A percentile compares a stretch with the other conserved stretches of the same genome.
phyloP scores from a whole-genome alignment of 2,797 vertebrate genomes.

The Dermochelys coriacea region DNA sequence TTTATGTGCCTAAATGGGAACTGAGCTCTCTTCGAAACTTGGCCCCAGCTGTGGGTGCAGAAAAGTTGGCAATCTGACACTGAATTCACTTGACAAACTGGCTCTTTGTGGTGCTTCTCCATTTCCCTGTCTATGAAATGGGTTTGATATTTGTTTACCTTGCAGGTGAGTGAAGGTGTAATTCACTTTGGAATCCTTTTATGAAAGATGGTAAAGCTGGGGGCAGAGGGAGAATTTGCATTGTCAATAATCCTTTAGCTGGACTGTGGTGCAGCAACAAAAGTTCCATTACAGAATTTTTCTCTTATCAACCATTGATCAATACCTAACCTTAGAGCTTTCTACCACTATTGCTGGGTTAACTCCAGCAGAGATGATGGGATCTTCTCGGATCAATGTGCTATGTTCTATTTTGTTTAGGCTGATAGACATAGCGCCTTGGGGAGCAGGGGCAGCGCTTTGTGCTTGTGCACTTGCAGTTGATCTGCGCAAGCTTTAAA shows the following conservation, averaged over 20 bases:
- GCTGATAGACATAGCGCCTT: not conserved
- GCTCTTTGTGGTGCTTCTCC: not conserved
- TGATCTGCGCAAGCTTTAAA: constrained; percentile 3
- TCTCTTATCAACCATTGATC: not conserved
- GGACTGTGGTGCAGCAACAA: not conserved
- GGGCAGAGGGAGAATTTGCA: not conserved
- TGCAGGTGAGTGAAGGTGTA: accelerated
- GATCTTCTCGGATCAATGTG: not conserved
- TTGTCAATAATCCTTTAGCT: not conserved
- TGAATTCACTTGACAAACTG: not conserved
- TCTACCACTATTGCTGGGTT: not conserved
- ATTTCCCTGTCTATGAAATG: not conserved
- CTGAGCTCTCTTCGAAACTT: not conserved
- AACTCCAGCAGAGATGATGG: not conserved
- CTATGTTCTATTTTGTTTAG: not conserved
- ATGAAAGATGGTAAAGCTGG: not conserved
- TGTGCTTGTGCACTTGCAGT: not conserved
- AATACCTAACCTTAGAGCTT: not conserved
- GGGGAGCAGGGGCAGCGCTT: not conserved
- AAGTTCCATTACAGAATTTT: not conserved
- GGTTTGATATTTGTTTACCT: not conserved
- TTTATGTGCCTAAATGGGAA: accelerated
- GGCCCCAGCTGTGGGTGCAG: not conserved
- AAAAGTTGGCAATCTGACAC: not conserved
- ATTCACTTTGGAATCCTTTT: accelerated